phyloP scores from a whole-genome alignment of 2,113 vertebrate species.

The Daphoenositta chrysoptera region DNA sequence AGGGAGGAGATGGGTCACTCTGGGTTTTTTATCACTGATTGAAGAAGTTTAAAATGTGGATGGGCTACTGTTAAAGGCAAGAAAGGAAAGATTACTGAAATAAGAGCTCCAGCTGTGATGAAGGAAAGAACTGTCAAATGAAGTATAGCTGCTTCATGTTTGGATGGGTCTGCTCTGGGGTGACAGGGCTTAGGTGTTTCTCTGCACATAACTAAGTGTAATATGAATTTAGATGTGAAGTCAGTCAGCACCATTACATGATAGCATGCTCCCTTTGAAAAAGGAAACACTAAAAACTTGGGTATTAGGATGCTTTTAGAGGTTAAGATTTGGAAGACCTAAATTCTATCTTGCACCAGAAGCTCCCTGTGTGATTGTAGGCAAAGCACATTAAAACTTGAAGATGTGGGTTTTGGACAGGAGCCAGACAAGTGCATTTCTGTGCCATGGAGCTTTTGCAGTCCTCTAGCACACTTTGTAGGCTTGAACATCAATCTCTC shows the following conservation, averaged over 20 bases:
- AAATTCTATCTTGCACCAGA: background rate
- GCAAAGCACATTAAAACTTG: background rate
- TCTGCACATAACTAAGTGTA: background rate
- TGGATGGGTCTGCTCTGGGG: background rate
- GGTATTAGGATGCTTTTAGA: background rate
- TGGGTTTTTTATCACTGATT: background rate
- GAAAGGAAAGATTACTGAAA: background rate
- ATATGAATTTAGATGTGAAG: background rate
- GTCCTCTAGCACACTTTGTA: background rate
- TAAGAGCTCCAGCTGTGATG: background rate
- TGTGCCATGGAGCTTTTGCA: background rate
- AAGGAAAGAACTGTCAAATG: background rate
- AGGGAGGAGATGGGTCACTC: background rate
- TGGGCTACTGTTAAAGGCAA: background rate
- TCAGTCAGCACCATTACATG: background rate
- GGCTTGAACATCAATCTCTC: background rate
- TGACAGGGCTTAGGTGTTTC: background rate
- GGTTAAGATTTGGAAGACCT: background rate
- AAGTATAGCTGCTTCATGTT: background rate
- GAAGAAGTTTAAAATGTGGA: background rate
- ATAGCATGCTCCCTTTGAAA: background rate
- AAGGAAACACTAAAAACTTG: background rate
- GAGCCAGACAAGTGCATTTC: background rate
- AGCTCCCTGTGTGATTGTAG: background rate
- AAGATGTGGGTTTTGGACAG: background rate